Percentiles rank a stretch among this genome's conserved stretches.
Conservation (phyloP, 2,888 invertebrate species). For the Oscheius onirici region DNA sequence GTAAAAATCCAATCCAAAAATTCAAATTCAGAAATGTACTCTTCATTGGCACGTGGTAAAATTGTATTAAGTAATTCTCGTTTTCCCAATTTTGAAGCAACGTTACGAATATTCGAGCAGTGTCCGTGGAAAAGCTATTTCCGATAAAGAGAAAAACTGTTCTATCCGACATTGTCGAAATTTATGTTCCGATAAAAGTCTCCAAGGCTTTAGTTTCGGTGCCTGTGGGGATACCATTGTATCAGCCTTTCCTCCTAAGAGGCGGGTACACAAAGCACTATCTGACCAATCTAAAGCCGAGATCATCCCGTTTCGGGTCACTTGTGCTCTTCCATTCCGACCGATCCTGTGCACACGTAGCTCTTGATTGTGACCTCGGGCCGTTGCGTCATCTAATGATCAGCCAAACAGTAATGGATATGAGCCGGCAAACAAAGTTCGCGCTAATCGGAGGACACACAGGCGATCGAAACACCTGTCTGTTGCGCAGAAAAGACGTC, state of each 20-base stretch:
- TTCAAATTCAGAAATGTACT: too few relatives aligned
- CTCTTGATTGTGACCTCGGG: constrained; percentile 11
- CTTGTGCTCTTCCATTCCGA: background rate
- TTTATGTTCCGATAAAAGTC: constrained; percentile 32
- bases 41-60: too few relatives aligned
- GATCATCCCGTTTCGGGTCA: constrained; percentile 28
- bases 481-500: constrained; percentile 12
- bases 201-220: background rate
- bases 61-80: too few relatives aligned
- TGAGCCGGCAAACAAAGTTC: constrained; percentile 24
- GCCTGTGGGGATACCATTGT: constrained; percentile 32
- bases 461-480: constrained; percentile 24
- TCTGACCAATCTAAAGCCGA: constrained; percentile 17
- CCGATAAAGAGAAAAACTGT: constrained; percentile 36
- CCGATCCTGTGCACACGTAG: background rate
- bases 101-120: too few relatives aligned
- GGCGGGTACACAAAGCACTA: background rate
- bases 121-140: too few relatives aligned
- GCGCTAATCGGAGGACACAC: constrained; percentile 21
- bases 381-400: constrained; percentile 29
- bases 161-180: constrained; percentile 34
- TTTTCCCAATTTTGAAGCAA: too few relatives aligned
- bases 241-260: constrained; percentile 6
- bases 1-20: too few relatives aligned
- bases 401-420: constrained; percentile 32